These are phyloP conservation scores for Myotis myotis DNA, from an alignment of 2,797 vertebrate species.

Conservation along the genomic window DNA sequence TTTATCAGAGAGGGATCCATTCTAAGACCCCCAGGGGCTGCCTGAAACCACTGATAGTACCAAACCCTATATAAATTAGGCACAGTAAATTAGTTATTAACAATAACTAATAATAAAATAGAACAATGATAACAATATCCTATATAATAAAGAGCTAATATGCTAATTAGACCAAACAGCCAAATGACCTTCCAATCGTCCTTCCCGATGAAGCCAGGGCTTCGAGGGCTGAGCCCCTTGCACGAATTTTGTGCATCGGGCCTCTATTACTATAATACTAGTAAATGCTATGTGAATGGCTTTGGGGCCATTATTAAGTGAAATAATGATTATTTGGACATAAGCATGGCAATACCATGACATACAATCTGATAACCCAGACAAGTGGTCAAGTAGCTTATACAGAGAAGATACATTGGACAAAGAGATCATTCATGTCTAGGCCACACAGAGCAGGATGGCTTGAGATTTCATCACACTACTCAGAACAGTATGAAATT, in stretches of 20 bases:
- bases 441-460: background rate
- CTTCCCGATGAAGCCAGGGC: too few relatives aligned
- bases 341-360: background rate
- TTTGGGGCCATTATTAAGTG: background rate
- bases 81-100: background rate
- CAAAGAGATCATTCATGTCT: background rate
- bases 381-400: too few relatives aligned
- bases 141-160: too few relatives aligned
- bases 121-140: background rate
- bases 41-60: background rate
- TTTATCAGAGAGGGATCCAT: background rate
- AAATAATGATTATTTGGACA: background rate
- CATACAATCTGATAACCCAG: background rate
- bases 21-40: background rate
- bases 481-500: background rate
- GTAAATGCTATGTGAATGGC: background rate
- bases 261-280: background rate
- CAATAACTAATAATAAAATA: background rate
- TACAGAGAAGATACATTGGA: background rate
- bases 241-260: too few relatives aligned
- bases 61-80: background rate
- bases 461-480: background rate
- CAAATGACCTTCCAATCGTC: too few relatives aligned
- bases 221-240: too few relatives aligned
- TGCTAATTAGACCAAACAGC: too few relatives aligned